Percentiles rank a stretch among this genome's conserved stretches.
phyloP scores from a whole-genome alignment of 2,888 invertebrate species.

The Kryphioiulus occultus region DNA sequence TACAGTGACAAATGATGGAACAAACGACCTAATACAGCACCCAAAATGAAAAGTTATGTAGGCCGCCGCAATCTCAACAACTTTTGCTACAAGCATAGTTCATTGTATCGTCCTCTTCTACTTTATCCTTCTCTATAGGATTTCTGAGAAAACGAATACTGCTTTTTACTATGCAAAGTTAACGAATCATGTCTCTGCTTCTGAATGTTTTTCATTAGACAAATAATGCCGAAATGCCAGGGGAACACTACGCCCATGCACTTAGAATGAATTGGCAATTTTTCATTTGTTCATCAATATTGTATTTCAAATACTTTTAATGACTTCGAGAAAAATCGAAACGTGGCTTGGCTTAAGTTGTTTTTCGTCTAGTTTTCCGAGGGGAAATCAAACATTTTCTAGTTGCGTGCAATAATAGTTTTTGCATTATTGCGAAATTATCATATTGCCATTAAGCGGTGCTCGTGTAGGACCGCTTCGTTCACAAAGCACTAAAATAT shows the following conservation, averaged over 20 bases:
- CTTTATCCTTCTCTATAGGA: too few species aligned
- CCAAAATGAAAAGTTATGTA: too few species aligned
- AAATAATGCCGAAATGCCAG: background rate
- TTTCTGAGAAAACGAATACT: too few species aligned
- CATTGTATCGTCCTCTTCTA: too few species aligned
- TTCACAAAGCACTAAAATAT: background rate
- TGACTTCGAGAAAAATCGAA: background rate
- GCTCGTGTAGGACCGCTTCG: background rate
- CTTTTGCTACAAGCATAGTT: too few species aligned
- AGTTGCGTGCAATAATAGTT: background rate
- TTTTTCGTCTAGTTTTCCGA: background rate
- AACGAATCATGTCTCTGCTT: too few species aligned
- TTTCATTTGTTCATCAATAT: background rate
- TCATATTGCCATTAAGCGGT: background rate
- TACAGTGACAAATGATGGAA: too few species aligned
- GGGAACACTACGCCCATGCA: background rate
- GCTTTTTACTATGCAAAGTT: too few species aligned
- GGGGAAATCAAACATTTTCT: background rate
- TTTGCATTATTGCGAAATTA: background rate
- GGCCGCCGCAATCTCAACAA: too few species aligned
- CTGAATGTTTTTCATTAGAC: background rate
- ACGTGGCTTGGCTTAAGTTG: background rate
- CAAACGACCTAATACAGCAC: too few species aligned
- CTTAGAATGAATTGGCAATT: background rate
- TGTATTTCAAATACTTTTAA: background rate